Base-by-base conservation (phyloP, 2,888 invertebrate genomes). In the Tortrix viridana region DNA sequence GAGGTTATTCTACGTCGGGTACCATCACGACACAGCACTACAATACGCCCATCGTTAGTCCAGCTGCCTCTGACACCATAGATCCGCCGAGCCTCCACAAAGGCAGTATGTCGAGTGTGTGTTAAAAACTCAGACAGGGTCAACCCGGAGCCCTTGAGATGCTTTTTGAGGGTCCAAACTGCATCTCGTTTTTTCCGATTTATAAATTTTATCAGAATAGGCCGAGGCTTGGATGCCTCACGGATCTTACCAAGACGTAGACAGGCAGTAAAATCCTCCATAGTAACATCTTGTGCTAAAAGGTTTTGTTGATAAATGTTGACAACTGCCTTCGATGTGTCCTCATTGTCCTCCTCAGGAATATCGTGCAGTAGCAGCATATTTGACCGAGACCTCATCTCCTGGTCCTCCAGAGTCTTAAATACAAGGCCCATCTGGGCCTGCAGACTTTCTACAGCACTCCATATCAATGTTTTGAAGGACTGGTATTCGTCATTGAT, bases 41-140 rank as follows among this genome's bases (percentile, higher is more conserved):
- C 22, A 5, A 22, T 22, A 2, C 5, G 9, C 12, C 67, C 67
- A 3, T 67, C 64, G 26, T 43, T 54, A 1, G 65, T 65, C 65
- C 67, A 65, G 32, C 67, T 65, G 7, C 58, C 61, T 2, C n/a
- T 37, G 2, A 65, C 12, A 7, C 67, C 67, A 9, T 55, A 48
- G 0, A 55, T 55, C 16, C 54, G 49, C 9, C 67, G 58, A 26
- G 65, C 67, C 12, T 44, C 18, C 3, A 67, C 3, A n/a, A 67
- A 67, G 0, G 53, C n/a, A 0, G 38, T 26, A 20, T 67, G 67
- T 2, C 65, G 58, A 1, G 19, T 38, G 3, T 44, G 55, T 0
- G 66, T 68, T 0, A 66, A 14, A 16, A 66, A 68, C n/a, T 68
- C 66, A 1, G 68, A 61, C 12, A 62, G 1, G 5, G 62, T 65